Percentiles rank a stretch among this genome's conserved stretches.
Evolutionary conservation across 1,140 invertebrate species (phyloP).

Genomic region (Oreohelix idahoensis): DNA sequence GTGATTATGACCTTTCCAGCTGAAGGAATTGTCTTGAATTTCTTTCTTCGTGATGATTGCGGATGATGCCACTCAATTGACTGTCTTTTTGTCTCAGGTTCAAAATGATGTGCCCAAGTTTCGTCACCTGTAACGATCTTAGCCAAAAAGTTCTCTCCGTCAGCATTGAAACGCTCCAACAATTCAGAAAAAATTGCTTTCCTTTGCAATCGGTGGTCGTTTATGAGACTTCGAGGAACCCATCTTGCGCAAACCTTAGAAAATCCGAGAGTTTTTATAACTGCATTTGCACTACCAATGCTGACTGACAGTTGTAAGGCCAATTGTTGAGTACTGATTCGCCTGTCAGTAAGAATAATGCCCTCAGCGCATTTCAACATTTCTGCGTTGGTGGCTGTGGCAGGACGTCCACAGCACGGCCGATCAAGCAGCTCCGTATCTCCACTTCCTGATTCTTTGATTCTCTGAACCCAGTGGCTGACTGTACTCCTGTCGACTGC

Average conservation of each 20-base stretch:
- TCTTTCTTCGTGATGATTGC: neutral
- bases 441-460: too few species aligned
- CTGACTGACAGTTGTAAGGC: neutral
- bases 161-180: neutral
- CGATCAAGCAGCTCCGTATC: too few species aligned
- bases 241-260: neutral
- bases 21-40: neutral
- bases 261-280: neutral
- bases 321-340: neutral
- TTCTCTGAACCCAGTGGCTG: too few species aligned
- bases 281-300: neutral
- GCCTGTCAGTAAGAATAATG: neutral
- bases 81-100: constrained; percentile 1
- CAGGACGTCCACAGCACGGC: too few species aligned
- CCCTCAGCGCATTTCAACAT: neutral
- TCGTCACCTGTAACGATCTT: neutral
- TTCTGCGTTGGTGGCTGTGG: neutral
- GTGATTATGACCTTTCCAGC: neutral
- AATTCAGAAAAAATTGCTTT: neutral
- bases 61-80: too few species aligned
- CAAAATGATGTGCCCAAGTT: neutral
- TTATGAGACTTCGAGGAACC: neutral
- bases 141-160: neutral
- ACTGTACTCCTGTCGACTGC: too few species aligned
- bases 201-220: neutral